A percentile compares a stretch with the other conserved stretches of the same genome.
Evolutionary conservation across 2,113 vertebrate species (phyloP).

Genomic region (Sula dactylatra): DNA sequence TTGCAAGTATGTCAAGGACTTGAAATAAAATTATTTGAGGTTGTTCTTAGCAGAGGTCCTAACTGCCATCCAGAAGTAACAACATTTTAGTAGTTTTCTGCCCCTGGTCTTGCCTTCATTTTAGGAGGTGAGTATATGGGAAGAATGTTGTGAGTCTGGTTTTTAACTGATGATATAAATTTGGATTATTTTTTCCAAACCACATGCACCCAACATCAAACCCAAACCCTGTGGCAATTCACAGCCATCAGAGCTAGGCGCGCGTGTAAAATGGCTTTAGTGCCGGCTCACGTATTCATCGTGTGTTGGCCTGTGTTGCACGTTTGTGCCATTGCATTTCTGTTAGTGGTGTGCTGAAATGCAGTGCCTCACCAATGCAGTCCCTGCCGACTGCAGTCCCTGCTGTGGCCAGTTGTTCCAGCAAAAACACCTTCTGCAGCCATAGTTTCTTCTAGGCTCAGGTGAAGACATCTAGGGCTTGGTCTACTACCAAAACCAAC

Average conservation of each 20-base stretch:
- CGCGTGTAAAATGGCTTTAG: accelerated
- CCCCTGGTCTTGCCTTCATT: neutral
- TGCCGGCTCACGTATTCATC: accelerated
- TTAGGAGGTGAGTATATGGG: neutral
- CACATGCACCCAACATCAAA: accelerated
- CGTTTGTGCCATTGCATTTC: accelerated
- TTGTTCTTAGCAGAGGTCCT: neutral
- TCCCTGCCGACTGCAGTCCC: neutral
- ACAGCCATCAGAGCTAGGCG: accelerated
- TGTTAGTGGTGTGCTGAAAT: accelerated
- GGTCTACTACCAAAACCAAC: neutral
- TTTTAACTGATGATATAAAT: neutral
- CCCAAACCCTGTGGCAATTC: too few species aligned
- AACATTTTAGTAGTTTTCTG: accelerated
- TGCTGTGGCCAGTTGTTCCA: neutral
- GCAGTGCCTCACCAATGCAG: accelerated
- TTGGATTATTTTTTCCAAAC: neutral
- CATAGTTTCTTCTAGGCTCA: neutral
- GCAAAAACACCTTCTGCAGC: neutral
- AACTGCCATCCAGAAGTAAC: neutral
- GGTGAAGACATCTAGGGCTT: neutral
- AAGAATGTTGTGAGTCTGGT: neutral
- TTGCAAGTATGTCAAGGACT: neutral
- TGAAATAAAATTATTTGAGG: neutral
- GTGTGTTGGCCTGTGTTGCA: neutral